These are phyloP conservation scores for Drosophila malerkotliana DNA, from an alignment of 1,140 invertebrate species.

Conservation along the genomic window DNA sequence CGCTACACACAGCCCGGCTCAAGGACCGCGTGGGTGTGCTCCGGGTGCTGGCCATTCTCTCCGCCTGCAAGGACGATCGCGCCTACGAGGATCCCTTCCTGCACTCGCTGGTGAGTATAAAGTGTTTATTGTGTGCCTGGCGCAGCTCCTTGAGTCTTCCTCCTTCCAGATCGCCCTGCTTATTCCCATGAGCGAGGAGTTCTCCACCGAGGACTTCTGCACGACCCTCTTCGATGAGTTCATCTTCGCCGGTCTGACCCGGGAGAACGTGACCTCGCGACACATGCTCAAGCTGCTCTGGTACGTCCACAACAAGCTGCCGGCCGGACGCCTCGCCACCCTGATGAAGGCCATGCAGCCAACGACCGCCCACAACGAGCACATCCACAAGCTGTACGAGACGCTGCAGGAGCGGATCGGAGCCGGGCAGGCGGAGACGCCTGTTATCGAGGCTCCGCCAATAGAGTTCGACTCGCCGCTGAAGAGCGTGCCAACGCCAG, in stretches of 20 bases:
- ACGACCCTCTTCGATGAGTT: constrained; percentile 98
- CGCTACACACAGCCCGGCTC: constrained; percentile 91
- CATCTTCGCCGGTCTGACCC: constrained; percentile 93
- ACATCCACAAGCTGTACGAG: constrained; percentile 92
- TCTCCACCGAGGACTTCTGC: constrained; percentile 96
- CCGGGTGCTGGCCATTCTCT: constrained; percentile 93
- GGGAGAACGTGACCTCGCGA: constrained; percentile 94
- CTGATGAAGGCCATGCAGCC: constrained; percentile 95
- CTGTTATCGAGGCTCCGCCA: constrained; percentile 84
- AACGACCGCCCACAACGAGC: constrained; percentile 92
- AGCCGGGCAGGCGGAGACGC: constrained; percentile 86
- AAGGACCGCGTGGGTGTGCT: constrained; percentile 94
- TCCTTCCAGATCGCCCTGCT: constrained; percentile 90
- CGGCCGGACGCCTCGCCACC: constrained; percentile 90
- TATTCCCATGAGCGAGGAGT: constrained; percentile 96
- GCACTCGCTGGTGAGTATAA: constrained; percentile 90
- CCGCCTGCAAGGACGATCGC: constrained; percentile 95
- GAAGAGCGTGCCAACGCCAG: constrained; percentile 93
- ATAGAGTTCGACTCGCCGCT: constrained; percentile 89
- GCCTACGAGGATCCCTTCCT: constrained; percentile 98
- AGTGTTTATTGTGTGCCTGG: background rate
- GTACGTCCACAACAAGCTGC: constrained; percentile 95
- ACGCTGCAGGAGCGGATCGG: constrained; percentile 91
- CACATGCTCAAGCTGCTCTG: constrained; percentile 96
- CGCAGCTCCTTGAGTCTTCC: background rate